phyloP scores from a whole-genome alignment of 30 jellyfish, hydroid and myxozoan species.

The Aurelia sp. region DNA sequence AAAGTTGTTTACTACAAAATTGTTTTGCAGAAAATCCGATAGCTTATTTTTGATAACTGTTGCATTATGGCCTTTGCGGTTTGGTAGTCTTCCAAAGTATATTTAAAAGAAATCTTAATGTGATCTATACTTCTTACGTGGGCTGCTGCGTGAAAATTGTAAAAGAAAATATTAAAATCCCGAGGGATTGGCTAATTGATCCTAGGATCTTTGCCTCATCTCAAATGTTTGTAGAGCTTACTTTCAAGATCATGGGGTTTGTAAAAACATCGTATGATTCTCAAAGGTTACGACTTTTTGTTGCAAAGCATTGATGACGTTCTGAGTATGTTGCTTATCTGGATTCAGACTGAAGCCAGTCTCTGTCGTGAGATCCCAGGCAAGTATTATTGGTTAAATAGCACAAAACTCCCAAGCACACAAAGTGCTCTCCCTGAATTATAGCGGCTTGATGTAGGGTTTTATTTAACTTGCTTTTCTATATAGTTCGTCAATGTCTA shows the following conservation, averaged over 20 bases:
- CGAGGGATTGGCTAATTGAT: background rate
- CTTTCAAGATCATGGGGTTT: background rate
- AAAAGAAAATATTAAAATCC: background rate
- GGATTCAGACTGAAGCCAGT: no score
- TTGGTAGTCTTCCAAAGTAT: constrained; percentile 2
- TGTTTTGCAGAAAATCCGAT: background rate
- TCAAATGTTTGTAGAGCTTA: constrained; percentile 3
- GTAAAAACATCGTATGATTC: background rate
- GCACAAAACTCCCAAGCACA: no score
- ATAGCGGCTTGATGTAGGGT: no score
- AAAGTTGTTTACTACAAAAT: background rate
- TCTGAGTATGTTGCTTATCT: no score
- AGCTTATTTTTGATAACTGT: constrained; percentile 2
- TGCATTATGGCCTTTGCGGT: background rate
- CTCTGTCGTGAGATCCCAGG: no score
- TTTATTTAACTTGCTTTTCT: no score
- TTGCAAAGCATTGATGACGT: no score
- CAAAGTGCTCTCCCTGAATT: no score
- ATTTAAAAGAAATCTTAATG: background rate
- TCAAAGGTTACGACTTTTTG: background rate
- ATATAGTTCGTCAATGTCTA: no score
- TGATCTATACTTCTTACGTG: constrained; percentile 3
- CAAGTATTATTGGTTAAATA: no score
- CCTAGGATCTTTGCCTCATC: background rate
- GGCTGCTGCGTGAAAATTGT: background rate